Evolutionary conservation across 64 coral and sea anemone species (phyloP), one percentile per base, ranked within the genome.

Genomic region (Pocillopora damicornis): DNA sequence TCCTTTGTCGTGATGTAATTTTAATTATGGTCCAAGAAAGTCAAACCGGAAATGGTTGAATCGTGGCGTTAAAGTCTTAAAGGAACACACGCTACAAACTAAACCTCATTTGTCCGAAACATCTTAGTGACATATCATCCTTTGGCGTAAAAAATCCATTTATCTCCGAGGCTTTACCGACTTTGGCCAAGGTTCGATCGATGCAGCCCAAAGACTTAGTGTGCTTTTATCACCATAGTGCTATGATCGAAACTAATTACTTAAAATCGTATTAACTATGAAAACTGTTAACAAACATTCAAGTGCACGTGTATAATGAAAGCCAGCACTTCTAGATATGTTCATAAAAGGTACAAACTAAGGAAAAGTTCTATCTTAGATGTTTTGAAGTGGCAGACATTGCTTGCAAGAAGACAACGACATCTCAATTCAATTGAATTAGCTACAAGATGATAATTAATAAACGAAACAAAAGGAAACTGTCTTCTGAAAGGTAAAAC

Each of bases 11-110:
- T 83, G 80, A 67, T 67, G 34, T 81, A 63, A 81, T 63, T 81
- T 81, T 81, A 81, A 81, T 81, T 81, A 81, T 59, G 30, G 58
- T 60, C 63, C 37, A 34, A 9, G 20, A 83, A 83, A 83, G 34
- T 71, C 61, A 51, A 17, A 83, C 80, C 80, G 80, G 80, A 83
- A 83, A 83, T 83, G 22, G 16, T 83, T 66, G 35, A 83, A 67
- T 83, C 80, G 79, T 81, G 34, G 30, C 15, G 79, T 79, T 61
- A 5, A 17, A 63, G 25, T 10, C 63, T 9, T 60, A 58, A 8
- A 35, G 63, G 15, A 14, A 14, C 23, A 58, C 77, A 79, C 57
- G 56, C 58, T 13, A 60, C 4, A 20, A 20, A 12, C 30, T 51
- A 42, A 4, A 61, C 38, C 16, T 57, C 38, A 18, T 16, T 78